phyloP scores from a whole-genome alignment of 2,797 vertebrate genomes.

The Enteromius treurensis region DNA sequence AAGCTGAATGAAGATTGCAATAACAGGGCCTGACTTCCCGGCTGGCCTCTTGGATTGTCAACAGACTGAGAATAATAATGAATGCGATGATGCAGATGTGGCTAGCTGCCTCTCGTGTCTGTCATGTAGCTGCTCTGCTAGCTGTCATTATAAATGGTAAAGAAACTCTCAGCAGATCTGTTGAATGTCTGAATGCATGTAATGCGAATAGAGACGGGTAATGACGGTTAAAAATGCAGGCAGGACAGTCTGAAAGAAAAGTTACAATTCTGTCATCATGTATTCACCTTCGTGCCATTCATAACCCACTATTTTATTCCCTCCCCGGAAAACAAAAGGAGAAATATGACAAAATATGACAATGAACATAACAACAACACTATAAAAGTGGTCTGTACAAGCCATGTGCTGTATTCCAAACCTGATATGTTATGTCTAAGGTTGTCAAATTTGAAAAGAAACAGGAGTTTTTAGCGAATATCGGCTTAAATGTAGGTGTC shows the following conservation, averaged over 20 bases:
- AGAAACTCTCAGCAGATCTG: neutral
- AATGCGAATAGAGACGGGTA: neutral
- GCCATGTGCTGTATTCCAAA: neutral
- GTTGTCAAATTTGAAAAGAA: neutral
- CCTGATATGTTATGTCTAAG: neutral
- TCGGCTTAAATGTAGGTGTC: too few species aligned
- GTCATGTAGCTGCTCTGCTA: neutral
- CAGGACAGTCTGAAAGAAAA: neutral
- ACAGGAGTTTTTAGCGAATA: neutral
- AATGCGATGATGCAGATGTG: conserved; percentile 30
- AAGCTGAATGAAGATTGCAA: conserved; percentile 9
- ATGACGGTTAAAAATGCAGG: neutral
- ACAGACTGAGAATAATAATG: conserved; percentile 21
- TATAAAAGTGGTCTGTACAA: neutral
- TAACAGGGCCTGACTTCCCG: conserved; percentile 3
- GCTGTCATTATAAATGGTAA: conserved; percentile 8
- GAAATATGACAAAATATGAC: neutral
- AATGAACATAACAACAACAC: neutral
- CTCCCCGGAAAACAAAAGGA: neutral
- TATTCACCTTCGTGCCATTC: neutral
- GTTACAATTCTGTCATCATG: neutral
- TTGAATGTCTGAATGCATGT: neutral
- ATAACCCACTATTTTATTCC: neutral
- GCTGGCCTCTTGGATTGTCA: neutral
- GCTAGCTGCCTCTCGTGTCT: neutral